phyloP scores from a whole-genome alignment of 2,797 vertebrate species.

The Chaenodraco wilsoni region DNA sequence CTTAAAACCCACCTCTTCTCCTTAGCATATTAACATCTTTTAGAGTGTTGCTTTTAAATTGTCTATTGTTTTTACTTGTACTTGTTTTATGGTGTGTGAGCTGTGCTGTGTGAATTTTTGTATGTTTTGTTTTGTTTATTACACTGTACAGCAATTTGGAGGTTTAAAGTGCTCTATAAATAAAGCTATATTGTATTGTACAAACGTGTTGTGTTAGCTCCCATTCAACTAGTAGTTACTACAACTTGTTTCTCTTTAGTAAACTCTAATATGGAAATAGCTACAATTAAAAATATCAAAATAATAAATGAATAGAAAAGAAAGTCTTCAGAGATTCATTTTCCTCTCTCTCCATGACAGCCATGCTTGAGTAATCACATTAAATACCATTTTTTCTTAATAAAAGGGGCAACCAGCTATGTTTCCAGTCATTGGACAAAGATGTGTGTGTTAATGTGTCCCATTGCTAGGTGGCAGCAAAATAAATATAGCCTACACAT shows the following conservation, averaged over 20 bases:
- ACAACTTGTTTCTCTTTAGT: not conserved
- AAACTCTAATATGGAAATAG: not conserved
- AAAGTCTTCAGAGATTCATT: too few relatives aligned
- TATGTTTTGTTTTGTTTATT: too few relatives aligned
- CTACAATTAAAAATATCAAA: not conserved
- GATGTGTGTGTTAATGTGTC: not conserved
- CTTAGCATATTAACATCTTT: too few relatives aligned
- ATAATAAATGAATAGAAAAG: not conserved
- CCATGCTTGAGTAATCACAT: not conserved
- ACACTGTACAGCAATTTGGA: too few relatives aligned
- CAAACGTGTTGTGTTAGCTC: not conserved
- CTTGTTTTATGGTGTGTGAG: too few relatives aligned
- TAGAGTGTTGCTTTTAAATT: too few relatives aligned
- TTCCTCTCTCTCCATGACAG: not conserved
- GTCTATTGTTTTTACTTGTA: too few relatives aligned
- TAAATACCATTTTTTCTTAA: not conserved
- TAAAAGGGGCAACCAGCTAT: not conserved
- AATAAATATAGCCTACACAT: not conserved
- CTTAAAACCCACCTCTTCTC: too few relatives aligned
- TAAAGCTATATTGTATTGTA: not conserved
- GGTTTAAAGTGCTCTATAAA: too few relatives aligned
- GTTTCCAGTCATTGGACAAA: not conserved
- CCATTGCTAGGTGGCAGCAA: slow-evolving; percentile 33
- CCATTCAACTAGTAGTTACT: not conserved
- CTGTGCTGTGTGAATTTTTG: too few relatives aligned